These are phyloP conservation scores for Cephus pulcher DNA, from an alignment of 2,888 invertebrate genomes.

Conservation along the genomic window DNA sequence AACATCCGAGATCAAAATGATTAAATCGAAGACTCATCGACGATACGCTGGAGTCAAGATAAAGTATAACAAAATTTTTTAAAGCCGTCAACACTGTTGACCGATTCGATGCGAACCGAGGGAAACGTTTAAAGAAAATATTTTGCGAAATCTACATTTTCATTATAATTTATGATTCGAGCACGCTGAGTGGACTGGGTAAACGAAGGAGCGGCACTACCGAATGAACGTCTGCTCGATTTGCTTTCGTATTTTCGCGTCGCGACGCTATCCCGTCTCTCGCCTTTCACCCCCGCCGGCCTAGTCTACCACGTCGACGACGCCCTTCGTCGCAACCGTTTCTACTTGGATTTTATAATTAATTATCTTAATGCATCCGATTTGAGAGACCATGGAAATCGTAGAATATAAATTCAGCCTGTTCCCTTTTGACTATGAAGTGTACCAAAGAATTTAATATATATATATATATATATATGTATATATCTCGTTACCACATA, in stretches of 20 bases:
- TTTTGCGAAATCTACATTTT: conserved; percentile 50
- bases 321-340: conserved; percentile 21
- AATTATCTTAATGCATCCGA: conserved; percentile 58
- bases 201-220: conserved; percentile 32
- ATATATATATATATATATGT: no score
- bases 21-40: neutral
- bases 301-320: conserved; percentile 5
- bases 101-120: neutral
- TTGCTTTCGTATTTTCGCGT: conserved; percentile 49
- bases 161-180: conserved; percentile 47
- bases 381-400: conserved; percentile 28
- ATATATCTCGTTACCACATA: neutral
- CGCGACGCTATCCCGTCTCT: conserved; percentile 23
- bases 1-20: neutral
- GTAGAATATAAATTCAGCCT: neutral
- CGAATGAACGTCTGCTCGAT: conserved; percentile 46
- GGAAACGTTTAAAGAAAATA: conserved; percentile 33
- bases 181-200: conserved; percentile 34
- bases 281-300: conserved; percentile 20
- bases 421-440: neutral
- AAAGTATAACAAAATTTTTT: neutral
- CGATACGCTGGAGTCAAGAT: neutral
- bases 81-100: neutral
- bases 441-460: neutral
- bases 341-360: conserved; percentile 48